Percentiles rank a stretch among this genome's conserved stretches.
Conservation (phyloP, 2,888 invertebrate species). For the Hypomecis atomaria region DNA sequence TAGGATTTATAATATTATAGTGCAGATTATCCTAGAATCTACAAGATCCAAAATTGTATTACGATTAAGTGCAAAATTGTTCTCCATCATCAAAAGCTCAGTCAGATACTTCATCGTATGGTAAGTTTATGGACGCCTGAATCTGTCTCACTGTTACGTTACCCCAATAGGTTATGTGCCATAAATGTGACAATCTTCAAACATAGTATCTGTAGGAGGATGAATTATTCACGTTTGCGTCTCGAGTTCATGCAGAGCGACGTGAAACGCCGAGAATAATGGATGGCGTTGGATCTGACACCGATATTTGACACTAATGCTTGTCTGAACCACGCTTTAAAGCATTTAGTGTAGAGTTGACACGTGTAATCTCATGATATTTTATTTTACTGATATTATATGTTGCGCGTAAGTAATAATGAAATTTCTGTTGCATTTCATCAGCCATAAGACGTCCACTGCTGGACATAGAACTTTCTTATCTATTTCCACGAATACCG, state of each 20-base stretch:
- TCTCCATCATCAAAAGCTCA: neutral
- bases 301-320: conserved; percentile 16
- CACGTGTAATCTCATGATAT: no score
- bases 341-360: neutral
- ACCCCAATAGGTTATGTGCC: conserved; percentile 16
- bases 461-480: no score
- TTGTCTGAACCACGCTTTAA: neutral
- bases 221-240: conserved; percentile 23
- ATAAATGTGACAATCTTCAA: conserved; percentile 19
- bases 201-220: conserved; percentile 18
- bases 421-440: no score
- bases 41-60: no score
- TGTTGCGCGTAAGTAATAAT: no score
- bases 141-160: neutral
- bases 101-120: neutral
- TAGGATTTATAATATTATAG: no score
- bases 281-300: conserved; percentile 14
- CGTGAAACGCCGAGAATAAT: conserved; percentile 16
- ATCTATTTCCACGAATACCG: no score
- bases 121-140: conserved; percentile 11
- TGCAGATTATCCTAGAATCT: no score
- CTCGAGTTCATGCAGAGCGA: conserved; percentile 21
- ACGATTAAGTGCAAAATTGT: no score
- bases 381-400: no score
- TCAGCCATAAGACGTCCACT: no score